Conservation (phyloP, 2,888 invertebrate species). For the Athalia circularis region DNA sequence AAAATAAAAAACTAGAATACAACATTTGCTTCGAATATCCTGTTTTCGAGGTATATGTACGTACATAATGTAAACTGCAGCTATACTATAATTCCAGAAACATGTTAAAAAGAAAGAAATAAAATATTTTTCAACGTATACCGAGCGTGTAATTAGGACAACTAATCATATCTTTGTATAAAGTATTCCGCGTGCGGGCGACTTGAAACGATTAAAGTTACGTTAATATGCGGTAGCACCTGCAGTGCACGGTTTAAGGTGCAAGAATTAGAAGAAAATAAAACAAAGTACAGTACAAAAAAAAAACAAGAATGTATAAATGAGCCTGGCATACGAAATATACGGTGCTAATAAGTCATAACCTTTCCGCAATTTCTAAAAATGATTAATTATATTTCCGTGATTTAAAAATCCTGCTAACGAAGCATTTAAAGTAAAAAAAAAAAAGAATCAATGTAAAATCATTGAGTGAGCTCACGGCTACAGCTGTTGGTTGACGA, state of each 20-base stretch:
- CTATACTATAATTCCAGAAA: not conserved
- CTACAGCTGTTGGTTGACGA: slow-evolving; percentile 7
- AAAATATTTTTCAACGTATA: not conserved
- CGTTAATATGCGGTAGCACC: not conserved
- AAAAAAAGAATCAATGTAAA: not conserved
- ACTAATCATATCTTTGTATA: not conserved
- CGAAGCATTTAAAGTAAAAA: not conserved
- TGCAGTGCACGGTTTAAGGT: not conserved
- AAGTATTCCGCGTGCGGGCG: not conserved
- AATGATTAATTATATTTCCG: no score
- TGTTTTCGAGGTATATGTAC: no score
- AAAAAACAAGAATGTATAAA: no score
- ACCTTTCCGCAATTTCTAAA: no score
- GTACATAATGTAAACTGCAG: no score
- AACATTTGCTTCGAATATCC: no score
- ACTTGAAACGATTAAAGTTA: not conserved
- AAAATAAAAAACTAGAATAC: no score
- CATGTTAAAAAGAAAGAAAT: not conserved
- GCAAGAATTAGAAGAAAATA: not conserved
- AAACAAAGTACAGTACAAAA: no score
- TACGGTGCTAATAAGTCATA: no score
- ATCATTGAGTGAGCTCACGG: slow-evolving; percentile 1
- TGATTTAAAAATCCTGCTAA: not conserved
- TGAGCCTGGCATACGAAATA: no score
- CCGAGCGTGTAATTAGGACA: not conserved